phyloP scores from a whole-genome alignment of 2,113 vertebrate species.

The Oriolus oriolus region DNA sequence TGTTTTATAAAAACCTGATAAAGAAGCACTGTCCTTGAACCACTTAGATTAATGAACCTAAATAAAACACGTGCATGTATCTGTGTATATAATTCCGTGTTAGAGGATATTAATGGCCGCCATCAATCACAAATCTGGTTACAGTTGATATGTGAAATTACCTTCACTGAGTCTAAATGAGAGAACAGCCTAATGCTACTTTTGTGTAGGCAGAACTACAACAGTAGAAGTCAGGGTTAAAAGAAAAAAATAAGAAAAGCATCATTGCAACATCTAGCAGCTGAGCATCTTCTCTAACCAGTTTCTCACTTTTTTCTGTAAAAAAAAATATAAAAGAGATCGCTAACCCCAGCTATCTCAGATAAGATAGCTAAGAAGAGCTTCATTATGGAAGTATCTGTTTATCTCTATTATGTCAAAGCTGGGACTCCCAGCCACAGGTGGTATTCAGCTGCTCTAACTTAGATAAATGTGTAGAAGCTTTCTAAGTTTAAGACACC shows the following conservation, averaged over 20 bases:
- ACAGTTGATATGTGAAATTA: neutral
- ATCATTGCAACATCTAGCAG: neutral
- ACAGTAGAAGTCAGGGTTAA: neutral
- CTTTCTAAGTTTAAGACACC: neutral
- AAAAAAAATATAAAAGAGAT: neutral
- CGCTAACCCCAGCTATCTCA: neutral
- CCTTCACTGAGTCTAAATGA: neutral
- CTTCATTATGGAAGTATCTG: neutral
- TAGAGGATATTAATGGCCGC: neutral
- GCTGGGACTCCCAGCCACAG: neutral
- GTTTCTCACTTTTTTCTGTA: neutral
- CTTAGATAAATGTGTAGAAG: neutral
- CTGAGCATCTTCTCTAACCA: neutral
- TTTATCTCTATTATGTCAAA: neutral
- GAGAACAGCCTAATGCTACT: neutral
- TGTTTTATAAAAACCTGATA: conserved; percentile 39
- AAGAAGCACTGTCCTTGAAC: conserved; percentile 52
- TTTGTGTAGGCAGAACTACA: neutral
- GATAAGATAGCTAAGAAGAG: neutral
- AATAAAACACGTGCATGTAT: neutral
- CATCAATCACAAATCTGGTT: neutral
- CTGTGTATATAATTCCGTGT: neutral
- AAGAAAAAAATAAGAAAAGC: neutral
- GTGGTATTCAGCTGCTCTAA: neutral
- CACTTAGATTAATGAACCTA: conserved; percentile 40